Evolutionary conservation across 2,888 invertebrate genomes (phyloP).

Genomic region (Helicoverpa assulta): DNA sequence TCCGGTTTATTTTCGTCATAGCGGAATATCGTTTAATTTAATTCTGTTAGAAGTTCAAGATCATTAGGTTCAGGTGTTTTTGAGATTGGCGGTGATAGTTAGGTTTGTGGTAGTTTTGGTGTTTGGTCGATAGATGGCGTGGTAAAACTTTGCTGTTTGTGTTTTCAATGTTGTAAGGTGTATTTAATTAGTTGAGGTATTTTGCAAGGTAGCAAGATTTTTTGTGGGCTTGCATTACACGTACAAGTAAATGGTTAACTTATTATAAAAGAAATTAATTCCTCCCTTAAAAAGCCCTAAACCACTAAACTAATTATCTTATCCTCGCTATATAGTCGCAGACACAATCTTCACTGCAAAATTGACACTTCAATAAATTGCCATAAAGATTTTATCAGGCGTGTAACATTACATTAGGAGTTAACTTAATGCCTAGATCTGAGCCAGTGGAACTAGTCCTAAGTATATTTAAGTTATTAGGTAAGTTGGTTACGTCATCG

Average conservation of each 20-base stretch:
- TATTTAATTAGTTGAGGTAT: neutral
- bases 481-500: slow-evolving; percentile 68
- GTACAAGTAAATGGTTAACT: too few relatives aligned
- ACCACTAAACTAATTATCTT: slow-evolving; percentile 2
- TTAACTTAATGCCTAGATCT: slow-evolving; percentile 32
- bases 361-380: slow-evolving; percentile 40
- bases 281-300: neutral
- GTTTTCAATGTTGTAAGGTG: neutral
- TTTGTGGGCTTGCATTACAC: too few relatives aligned
- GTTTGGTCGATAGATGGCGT: neutral
- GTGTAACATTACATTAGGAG: slow-evolving; percentile 33
- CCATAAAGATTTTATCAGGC: slow-evolving; percentile 51
- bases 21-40: slow-evolving; percentile 45
- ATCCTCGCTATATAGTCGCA: neutral
- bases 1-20: slow-evolving; percentile 59
- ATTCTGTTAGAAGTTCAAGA: slow-evolving; percentile 44
- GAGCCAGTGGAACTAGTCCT: slow-evolving; percentile 42
- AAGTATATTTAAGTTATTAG: slow-evolving; percentile 64
- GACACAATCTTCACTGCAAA: slow-evolving; percentile 5
- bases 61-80: slow-evolving; percentile 26
- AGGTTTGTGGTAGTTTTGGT: neutral
- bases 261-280: neutral
- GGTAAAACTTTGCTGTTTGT: neutral
- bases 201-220: too few relatives aligned
- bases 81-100: slow-evolving; percentile 2